Evolutionary conservation across 2,797 vertebrate genomes (phyloP).

Genomic region (Heterohyrax brucei): DNA sequence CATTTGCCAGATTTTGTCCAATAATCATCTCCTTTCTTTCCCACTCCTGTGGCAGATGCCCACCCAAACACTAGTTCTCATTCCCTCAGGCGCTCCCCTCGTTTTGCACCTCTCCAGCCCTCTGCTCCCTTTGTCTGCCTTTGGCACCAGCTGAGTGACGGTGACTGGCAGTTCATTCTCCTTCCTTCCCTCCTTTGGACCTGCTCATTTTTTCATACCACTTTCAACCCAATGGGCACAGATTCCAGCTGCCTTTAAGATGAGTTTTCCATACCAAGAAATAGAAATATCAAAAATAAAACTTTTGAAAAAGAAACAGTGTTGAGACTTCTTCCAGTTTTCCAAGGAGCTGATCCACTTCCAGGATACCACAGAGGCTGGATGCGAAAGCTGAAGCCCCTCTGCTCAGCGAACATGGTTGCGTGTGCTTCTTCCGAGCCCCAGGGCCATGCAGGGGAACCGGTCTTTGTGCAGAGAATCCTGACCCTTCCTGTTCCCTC

Average conservation of each 20-base stretch:
- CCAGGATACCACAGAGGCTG: slow-evolving; percentile 5
- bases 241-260: slow-evolving; percentile 78
- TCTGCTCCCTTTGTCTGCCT: slow-evolving; percentile 41
- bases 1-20: slow-evolving; percentile 25
- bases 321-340: slow-evolving; percentile 89
- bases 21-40: neutral
- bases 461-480: slow-evolving; percentile 78
- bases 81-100: neutral
- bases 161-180: neutral
- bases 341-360: slow-evolving; percentile 79
- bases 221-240: slow-evolving; percentile 70
- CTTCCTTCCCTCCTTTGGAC: neutral
- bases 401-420: slow-evolving; percentile 56
- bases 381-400: slow-evolving; percentile 60
- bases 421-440: slow-evolving; percentile 85
- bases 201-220: slow-evolving; percentile 10
- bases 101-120: neutral
- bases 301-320: slow-evolving; percentile 85
- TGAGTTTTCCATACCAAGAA: slow-evolving; percentile 82
- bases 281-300: slow-evolving; percentile 79
- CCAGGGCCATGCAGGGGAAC: slow-evolving; percentile 60
- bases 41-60: slow-evolving; percentile 11
- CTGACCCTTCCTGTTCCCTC: slow-evolving; percentile 45
- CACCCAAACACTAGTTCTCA: neutral
- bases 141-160: slow-evolving; percentile 25